Evolutionary conservation across 2,113 vertebrate genomes (phyloP).

Genomic region (Crocuta crocuta): DNA sequence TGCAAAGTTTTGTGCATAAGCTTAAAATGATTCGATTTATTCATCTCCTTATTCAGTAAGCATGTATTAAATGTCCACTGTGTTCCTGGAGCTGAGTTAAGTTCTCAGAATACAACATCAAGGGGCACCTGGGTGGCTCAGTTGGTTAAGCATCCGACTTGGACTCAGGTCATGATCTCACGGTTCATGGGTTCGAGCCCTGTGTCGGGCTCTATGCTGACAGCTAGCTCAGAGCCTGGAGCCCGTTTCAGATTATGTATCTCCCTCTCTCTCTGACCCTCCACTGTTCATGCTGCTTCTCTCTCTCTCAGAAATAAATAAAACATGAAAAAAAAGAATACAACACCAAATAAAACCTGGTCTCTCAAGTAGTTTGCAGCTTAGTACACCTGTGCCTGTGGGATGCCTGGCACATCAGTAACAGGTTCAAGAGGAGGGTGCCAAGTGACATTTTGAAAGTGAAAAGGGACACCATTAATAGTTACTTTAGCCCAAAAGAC

Average conservation of each 20-base stretch:
- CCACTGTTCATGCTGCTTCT: too few relatives aligned
- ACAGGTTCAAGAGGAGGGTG: neutral
- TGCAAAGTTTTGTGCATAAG: neutral
- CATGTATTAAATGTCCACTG: neutral
- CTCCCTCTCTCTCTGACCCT: too few relatives aligned
- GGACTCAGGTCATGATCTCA: too few relatives aligned
- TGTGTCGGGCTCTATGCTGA: too few relatives aligned
- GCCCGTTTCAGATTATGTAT: too few relatives aligned
- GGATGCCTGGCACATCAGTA: neutral
- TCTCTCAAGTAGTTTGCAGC: neutral
- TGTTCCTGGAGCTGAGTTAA: neutral
- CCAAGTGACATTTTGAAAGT: neutral
- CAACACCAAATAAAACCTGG: neutral
- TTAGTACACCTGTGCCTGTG: neutral
- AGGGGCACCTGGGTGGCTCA: too few relatives aligned
- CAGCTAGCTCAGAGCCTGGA: too few relatives aligned
- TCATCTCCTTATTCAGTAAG: neutral
- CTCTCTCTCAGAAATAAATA: too few relatives aligned
- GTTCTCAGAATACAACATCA: neutral
- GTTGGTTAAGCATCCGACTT: too few relatives aligned
- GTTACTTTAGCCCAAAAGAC: neutral
- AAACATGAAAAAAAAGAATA: too few relatives aligned
- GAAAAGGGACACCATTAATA: neutral
- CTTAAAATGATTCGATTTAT: neutral
- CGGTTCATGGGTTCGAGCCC: too few relatives aligned